Evolutionary conservation across 2,888 invertebrate genomes (phyloP).

Genomic region (Suillia variegata): DNA sequence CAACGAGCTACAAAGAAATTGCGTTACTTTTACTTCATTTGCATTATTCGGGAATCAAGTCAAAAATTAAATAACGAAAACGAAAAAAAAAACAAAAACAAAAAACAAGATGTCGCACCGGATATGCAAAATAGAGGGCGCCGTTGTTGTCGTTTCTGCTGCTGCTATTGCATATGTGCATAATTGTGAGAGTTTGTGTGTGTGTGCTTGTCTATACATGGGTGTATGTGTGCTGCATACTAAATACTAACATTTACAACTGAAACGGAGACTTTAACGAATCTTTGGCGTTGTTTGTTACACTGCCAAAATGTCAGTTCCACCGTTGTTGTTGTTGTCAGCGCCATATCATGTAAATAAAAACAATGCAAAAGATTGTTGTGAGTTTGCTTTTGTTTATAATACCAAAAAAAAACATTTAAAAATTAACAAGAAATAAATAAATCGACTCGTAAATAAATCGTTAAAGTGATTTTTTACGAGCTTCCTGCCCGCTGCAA

Average conservation of each 20-base stretch:
- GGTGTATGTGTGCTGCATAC: neutral
- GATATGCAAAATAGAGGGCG: neutral
- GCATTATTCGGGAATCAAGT: neutral
- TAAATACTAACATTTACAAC: neutral
- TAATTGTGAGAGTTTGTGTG: neutral
- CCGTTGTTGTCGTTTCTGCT: no score
- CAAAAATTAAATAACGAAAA: neutral
- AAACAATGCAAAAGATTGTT: no score
- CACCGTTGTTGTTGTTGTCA: neutral
- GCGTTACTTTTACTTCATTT: constrained; percentile 1
- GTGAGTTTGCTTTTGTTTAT: no score
- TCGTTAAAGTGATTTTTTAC: no score
- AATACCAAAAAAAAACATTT: no score
- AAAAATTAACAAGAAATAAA: no score
- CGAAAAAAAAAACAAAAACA: neutral
- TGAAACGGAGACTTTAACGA: neutral
- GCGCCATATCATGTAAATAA: no score
- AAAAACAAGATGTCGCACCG: neutral
- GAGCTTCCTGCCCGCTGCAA: no score
- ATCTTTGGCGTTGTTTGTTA: neutral
- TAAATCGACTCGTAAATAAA: no score
- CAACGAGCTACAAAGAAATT: neutral
- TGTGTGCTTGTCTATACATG: neutral
- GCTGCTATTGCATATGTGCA: neutral
- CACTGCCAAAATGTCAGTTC: neutral